Evolutionary conservation across 2,797 vertebrate genomes (phyloP).

Genomic region (Micropoecilia bifurca): DNA sequence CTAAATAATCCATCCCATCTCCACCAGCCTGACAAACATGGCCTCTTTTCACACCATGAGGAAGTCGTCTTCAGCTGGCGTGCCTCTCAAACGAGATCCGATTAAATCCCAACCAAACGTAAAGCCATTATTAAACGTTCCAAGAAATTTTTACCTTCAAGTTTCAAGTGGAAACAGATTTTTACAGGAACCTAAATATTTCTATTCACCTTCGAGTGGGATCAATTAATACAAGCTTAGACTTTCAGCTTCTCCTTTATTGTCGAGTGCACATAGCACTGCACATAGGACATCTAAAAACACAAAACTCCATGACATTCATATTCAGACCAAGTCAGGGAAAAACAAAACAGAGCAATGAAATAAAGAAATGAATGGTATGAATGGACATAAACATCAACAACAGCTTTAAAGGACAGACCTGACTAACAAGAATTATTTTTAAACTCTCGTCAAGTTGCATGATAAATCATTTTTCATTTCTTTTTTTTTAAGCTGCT

Average conservation of each 20-base stretch:
- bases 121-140: conserved; percentile 31
- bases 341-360: conserved; percentile 24
- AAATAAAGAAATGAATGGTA: conserved; percentile 52
- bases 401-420: conserved; percentile 46
- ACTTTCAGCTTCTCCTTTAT: conserved; percentile 57
- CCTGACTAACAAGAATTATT: conserved; percentile 16
- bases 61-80: conserved; percentile 6
- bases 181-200: background rate
- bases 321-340: conserved; percentile 46
- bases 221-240: conserved; percentile 43
- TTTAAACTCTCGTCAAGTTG: background rate
- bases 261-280: conserved; percentile 55
- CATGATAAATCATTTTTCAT: background rate
- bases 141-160: conserved; percentile 14
- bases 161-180: conserved; percentile 20
- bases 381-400: conserved; percentile 47
- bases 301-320: conserved; percentile 45
- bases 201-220: conserved; percentile 28
- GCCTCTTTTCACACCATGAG: background rate
- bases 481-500: conserved; percentile 9
- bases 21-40: conserved; percentile 8
- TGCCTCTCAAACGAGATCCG: conserved; percentile 32
- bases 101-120: conserved; percentile 14
- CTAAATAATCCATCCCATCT: conserved; percentile 34
- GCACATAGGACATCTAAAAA: conserved; percentile 57